Evolutionary conservation across 2,888 invertebrate species (phyloP), one percentile per base, ranked within the genome.

Genomic region (Lottia scabra): DNA sequence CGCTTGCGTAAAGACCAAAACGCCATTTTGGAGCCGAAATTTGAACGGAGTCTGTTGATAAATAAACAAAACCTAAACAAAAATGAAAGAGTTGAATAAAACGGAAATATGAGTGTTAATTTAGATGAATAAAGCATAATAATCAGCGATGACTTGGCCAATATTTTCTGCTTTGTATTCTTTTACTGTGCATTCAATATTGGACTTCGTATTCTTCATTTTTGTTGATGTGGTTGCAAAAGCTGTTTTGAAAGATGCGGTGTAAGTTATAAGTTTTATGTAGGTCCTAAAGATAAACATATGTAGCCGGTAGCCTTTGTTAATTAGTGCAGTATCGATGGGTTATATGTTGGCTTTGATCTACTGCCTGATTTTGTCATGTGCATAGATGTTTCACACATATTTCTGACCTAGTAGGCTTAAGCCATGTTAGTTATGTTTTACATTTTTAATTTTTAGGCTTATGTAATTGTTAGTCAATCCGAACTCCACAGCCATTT

Each of bases 201-300:
- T 84, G 10, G 87, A 87, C 67, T 78, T 83, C 56, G 64, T 85
- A 8, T 77, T 84, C 38, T 86, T 85, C 70, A 71, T 83, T 63
- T 72, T 86, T 56, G 80, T 86, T 44, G 87, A 87, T 74, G 74
- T 80, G 10, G 76, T 83, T 43, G 83, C 81, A 2, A 86, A 85
- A 72, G 75, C 81, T 27, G 79, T 78, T 13, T 74, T 87, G 44
- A 77, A 78, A 70, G 85, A 86, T 63, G 80, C 83, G 5, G 77
- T 80, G 85, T 86, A 77, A 80, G 80, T 38, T 38, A 38, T 5
- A 38, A 6, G 8, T 8, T 38, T 38, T 30, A 30, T 30, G 30
- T 30, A 4, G 30, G n/a, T n/a, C n/a, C n/a, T n/a, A n/a, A 4
- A 30, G 30, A 30, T 30, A 5, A 30, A 30, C 2, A 5, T 30